Percentiles rank a stretch among this genome's conserved stretches.
These are phyloP conservation scores for Syngnathus floridae DNA, from an alignment of 2,113 vertebrate genomes.

Conservation along the genomic window DNA sequence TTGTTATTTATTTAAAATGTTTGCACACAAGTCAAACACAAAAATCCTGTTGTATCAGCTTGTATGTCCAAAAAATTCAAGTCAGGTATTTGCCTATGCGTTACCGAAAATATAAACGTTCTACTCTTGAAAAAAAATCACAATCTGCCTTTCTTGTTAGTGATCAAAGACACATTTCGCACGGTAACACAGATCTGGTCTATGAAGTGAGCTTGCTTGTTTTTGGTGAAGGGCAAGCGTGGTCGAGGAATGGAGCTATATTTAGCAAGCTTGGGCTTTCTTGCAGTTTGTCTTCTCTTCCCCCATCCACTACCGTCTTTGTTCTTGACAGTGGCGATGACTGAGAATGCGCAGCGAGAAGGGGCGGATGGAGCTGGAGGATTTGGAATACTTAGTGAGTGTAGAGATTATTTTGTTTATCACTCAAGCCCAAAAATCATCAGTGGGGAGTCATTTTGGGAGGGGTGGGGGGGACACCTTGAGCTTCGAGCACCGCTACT, in stretches of 20 bases:
- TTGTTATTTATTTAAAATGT: too few relatives aligned
- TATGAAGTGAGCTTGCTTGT: constrained; percentile 33
- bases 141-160: constrained; percentile 4
- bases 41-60: too few relatives aligned
- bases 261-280: constrained; percentile 41
- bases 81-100: not conserved
- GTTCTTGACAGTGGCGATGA: constrained; percentile 36
- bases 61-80: too few relatives aligned
- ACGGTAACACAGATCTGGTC: constrained; percentile 43
- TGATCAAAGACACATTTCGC: constrained; percentile 52
- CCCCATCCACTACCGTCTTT: constrained; percentile 38
- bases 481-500: not conserved
- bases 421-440: constrained; percentile 12
- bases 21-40: too few relatives aligned
- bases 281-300: constrained; percentile 28
- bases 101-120: too few relatives aligned
- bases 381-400: constrained; percentile 27
- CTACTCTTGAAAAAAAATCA: not conserved
- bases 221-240: constrained; percentile 12
- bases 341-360: constrained; percentile 7
- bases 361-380: constrained; percentile 3
- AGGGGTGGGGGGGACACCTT: not conserved
- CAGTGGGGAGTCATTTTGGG: constrained; percentile 5
- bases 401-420: constrained; percentile 52
- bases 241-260: constrained; percentile 35